Base-by-base conservation (phyloP, 2,113 vertebrate species). In the Chaetops frenatus region DNA sequence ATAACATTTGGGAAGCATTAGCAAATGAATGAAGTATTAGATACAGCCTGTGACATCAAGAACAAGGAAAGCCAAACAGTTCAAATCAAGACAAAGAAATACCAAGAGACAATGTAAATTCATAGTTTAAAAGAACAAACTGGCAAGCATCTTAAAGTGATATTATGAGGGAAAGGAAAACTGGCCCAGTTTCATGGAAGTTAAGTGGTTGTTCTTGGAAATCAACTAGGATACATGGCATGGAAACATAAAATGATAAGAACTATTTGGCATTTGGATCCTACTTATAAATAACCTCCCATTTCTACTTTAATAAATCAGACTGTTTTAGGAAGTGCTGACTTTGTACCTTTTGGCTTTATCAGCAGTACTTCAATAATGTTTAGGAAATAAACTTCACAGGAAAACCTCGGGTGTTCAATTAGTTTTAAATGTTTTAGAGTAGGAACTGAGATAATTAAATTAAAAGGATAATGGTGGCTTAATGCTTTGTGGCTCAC, bases 351-450 rank as follows among this genome's bases (percentile, higher is more conserved):
- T 98, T 97, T 94, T 97, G 96, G 95, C 96, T 98, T 98, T 98
- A 97, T 96, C 97, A 97, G 97, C 94, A 97, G 92, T 89, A 96
- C 96, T 98, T 98, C 96, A 97, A 92, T 97, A 98, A 97, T 93
- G 90, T 97, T 98, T 97, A 96, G 96, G 96, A 97, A 98, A 97
- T 98, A 98, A 98, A 98, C 96, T 98, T 98, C 95, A 96, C 96
- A 97, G 97, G 96, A 97, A 98, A 98, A 98, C 87, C 97, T 98
- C 61, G 61, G 84, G 96, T 98, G 97, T 97, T 98, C 98, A 97
- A 98, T 98, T 98, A 98, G 95, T 97, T 97, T 97, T 96, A 97
- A 97, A 97, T 80, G 81, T 97, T 98, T 97, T 96, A 98, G 97
- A 80, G 94, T 97, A 98, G 94, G 97, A 98, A 97, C 92, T 61